Conservation (phyloP, 2,797 vertebrate species). For the Lagorchestes hirsutus region DNA sequence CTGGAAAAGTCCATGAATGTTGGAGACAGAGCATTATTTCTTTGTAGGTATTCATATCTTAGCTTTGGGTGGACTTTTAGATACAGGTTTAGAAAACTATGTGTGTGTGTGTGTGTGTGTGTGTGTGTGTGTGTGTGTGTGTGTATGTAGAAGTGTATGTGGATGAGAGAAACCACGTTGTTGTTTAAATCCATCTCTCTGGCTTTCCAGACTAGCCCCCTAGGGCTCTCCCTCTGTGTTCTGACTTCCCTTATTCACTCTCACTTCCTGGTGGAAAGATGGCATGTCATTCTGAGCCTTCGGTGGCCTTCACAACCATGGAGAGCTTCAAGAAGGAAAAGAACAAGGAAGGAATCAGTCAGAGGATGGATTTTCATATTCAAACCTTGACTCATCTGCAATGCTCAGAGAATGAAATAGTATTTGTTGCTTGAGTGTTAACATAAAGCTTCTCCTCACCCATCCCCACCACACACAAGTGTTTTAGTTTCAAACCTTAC, state of each 20-base stretch:
- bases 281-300: background rate
- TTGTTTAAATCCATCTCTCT: background rate
- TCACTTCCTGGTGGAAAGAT: background rate
- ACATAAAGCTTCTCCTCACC: background rate
- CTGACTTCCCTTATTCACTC: background rate
- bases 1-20: background rate
- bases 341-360: background rate
- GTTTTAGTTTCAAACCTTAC: background rate
- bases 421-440: background rate
- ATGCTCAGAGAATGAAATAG: background rate
- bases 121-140: background rate
- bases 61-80: slow-evolving; percentile 47
- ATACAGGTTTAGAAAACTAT: background rate
- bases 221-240: background rate
- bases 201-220: background rate
- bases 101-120: background rate
- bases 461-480: background rate
- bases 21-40: slow-evolving; percentile 15
- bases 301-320: background rate
- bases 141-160: background rate
- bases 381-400: background rate
- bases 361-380: background rate
- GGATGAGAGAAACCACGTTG: rapidly evolving
- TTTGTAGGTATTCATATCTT: slow-evolving; percentile 41
- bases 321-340: background rate